Evolutionary conservation across 2,797 vertebrate genomes (phyloP).

Genomic region (Moxostoma hubbsi): DNA sequence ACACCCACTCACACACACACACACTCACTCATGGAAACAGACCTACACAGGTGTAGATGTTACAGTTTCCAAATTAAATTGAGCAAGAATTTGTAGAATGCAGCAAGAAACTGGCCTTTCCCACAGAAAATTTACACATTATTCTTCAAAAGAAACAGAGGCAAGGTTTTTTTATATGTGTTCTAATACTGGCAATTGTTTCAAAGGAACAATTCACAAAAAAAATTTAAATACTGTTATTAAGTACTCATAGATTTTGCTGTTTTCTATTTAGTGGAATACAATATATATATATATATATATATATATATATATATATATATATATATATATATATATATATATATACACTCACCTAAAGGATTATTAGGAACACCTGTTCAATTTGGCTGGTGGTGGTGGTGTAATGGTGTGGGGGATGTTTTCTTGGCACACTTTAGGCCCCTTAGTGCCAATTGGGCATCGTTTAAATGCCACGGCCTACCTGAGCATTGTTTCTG

Average conservation of each 20-base stretch:
- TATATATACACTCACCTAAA: too few species aligned
- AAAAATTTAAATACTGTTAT: not conserved
- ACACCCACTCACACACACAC: conserved; percentile 37
- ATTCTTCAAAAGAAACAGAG: not conserved
- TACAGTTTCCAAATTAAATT: conserved; percentile 42
- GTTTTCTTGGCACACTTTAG: too few species aligned
- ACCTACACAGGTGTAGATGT: conserved; percentile 24
- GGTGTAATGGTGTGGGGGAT: too few species aligned
- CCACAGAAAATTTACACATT: conserved; percentile 15
- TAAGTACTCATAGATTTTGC: not conserved
- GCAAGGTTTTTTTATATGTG: not conserved
- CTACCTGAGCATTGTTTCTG: too few species aligned
- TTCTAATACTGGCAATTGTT: not conserved
- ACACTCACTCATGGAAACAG: conserved; percentile 12
- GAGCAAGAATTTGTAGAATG: conserved; percentile 33
- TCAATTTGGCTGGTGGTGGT: too few species aligned
- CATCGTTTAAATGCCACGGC: too few species aligned
- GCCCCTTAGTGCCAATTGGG: too few species aligned
- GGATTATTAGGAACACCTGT: too few species aligned
- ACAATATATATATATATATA: too few species aligned
- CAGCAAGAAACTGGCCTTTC: not conserved
- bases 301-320: too few species aligned
- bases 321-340: too few species aligned
- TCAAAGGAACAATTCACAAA: not conserved
- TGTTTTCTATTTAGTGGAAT: too few species aligned